Percentiles rank a stretch among this genome's conserved stretches.
These are phyloP conservation scores for Plutella xylostella DNA, from an alignment of 2,888 invertebrate species.

Conservation along the genomic window DNA sequence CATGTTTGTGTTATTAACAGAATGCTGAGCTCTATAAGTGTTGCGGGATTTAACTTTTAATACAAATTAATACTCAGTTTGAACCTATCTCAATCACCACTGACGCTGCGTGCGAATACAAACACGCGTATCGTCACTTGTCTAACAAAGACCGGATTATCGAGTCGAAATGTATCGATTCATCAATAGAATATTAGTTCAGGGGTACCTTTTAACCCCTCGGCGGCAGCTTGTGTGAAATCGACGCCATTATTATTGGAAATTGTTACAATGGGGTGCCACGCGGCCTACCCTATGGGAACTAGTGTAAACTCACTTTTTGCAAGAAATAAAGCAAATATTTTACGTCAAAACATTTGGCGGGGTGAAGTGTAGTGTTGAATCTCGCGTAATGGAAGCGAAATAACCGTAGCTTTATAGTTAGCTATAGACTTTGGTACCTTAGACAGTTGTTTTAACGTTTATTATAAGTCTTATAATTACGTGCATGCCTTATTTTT, in stretches of 20 bases:
- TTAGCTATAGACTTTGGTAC: no score
- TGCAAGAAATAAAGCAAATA: neutral
- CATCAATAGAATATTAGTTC: slow-evolving; percentile 25
- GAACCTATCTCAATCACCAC: no score
- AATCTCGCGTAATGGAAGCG: no score
- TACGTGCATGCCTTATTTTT: no score
- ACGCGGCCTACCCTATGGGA: slow-evolving; percentile 11
- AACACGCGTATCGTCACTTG: neutral
- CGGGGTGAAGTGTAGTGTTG: no score
- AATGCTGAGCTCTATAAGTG: no score
- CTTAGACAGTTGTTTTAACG: no score
- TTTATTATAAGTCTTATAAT: no score
- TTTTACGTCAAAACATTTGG: neutral
- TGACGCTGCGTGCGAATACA: neutral
- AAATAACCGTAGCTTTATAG: no score
- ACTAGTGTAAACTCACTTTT: neutral
- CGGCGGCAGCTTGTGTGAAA: slow-evolving; percentile 38
- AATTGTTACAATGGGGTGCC: slow-evolving; percentile 18
- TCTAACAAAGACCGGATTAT: neutral
- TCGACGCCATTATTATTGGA: slow-evolving; percentile 42
- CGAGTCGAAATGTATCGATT: neutral
- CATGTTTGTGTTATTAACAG: no score
- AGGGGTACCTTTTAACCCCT: slow-evolving; percentile 20
- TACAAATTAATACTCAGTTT: no score
- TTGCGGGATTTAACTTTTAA: no score